phyloP scores from a whole-genome alignment of 1,140 invertebrate genomes.

The Drosophila parabipectinata region DNA sequence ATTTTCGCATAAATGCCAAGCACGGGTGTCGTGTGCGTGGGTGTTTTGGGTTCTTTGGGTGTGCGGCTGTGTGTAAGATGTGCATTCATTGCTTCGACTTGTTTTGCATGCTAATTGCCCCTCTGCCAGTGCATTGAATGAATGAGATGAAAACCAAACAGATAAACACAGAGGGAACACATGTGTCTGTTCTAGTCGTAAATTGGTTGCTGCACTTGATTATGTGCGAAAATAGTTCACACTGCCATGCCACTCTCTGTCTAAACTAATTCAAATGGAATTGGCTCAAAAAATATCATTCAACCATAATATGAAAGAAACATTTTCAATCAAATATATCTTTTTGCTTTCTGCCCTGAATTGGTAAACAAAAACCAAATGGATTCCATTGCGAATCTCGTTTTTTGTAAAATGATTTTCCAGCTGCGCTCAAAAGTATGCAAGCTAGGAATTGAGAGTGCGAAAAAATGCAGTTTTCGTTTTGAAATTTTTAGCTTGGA shows the following conservation, averaged over 20 bases:
- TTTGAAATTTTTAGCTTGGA: conserved; percentile 4
- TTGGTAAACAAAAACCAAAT: conserved; percentile 9
- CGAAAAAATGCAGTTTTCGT: conserved; percentile 16
- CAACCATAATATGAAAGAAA: neutral
- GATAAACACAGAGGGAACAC: neutral
- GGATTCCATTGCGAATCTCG: neutral
- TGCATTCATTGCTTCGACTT: conserved; percentile 70
- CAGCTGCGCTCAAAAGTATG: conserved; percentile 37
- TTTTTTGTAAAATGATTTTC: conserved; percentile 17
- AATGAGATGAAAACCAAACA: conserved; percentile 11
- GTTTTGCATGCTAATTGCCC: conserved; percentile 79
- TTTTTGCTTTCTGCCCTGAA: conserved; percentile 2
- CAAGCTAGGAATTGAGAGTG: conserved; percentile 6
- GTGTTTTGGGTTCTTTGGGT: neutral
- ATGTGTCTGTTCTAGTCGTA: conserved; percentile 12
- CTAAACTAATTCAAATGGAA: conserved; percentile 25
- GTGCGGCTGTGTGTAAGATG: conserved; percentile 40
- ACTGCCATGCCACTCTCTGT: conserved; percentile 17
- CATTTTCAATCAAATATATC: neutral
- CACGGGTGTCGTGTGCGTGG: conserved; percentile 1
- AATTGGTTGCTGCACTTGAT: conserved; percentile 67
- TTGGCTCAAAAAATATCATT: conserved; percentile 1
- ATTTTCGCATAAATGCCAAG: conserved; percentile 62
- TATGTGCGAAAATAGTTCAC: conserved; percentile 54
- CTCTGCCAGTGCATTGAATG: conserved; percentile 23